phyloP scores from a whole-genome alignment of 2,888 invertebrate species.

The Volucella inflata region DNA sequence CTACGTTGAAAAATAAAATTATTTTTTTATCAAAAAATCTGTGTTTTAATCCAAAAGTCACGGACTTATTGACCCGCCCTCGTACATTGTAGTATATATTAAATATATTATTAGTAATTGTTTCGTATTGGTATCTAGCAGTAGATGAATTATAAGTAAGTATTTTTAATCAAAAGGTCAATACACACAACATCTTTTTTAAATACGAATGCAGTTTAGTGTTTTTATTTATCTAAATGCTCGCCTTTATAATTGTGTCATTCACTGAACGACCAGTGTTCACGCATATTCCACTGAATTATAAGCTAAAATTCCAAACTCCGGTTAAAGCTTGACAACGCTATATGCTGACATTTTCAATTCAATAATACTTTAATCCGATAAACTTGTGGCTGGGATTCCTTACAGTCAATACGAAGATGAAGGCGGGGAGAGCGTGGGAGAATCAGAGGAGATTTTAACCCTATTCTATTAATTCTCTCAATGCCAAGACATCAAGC shows the following conservation, averaged over 20 bases:
- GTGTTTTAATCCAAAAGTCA: too few relatives aligned
- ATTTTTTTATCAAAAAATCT: too few relatives aligned
- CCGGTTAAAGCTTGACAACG: constrained; percentile 72
- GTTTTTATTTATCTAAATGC: too few relatives aligned
- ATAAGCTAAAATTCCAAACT: constrained; percentile 62
- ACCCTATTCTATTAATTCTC: constrained; percentile 50
- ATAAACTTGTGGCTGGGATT: constrained; percentile 71
- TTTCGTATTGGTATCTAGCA: too few relatives aligned
- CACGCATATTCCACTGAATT: constrained; percentile 19
- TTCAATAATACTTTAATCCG: constrained; percentile 74
- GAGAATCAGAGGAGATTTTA: constrained; percentile 26
- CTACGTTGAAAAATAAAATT: too few relatives aligned
- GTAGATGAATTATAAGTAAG: too few relatives aligned
- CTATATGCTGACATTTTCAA: constrained; percentile 74
- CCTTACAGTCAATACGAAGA: constrained; percentile 38
- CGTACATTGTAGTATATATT: too few relatives aligned
- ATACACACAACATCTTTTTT: too few relatives aligned
- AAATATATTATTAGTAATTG: too few relatives aligned
- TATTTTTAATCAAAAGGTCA: too few relatives aligned
- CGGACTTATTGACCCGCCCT: too few relatives aligned
- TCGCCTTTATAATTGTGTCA: neutral
- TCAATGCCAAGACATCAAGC: constrained; percentile 39
- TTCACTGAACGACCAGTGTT: constrained; percentile 45
- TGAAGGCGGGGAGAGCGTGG: constrained; percentile 57
- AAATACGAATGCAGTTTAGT: too few relatives aligned